These are phyloP conservation scores for Willisornis vidua DNA, from an alignment of 2,113 vertebrate species.

Conservation along the genomic window DNA sequence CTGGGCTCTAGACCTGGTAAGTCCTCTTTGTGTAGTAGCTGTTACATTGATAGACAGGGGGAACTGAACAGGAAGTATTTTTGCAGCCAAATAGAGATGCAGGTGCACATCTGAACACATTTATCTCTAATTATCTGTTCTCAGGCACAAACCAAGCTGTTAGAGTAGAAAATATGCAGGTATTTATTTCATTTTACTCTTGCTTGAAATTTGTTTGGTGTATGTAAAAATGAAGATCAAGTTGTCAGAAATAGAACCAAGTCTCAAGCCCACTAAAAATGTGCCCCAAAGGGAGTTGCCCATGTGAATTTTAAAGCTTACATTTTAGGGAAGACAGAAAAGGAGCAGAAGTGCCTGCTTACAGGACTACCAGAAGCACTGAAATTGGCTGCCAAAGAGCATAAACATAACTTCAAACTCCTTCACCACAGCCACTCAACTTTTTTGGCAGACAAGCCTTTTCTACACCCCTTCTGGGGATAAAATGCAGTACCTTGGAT, in stretches of 20 bases:
- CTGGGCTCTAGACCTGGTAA: background rate
- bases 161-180: background rate
- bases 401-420: background rate
- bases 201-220: background rate
- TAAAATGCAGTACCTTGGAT: background rate
- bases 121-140: conserved; percentile 40
- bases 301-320: background rate
- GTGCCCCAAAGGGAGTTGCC: background rate
- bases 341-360: background rate
- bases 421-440: background rate
- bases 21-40: background rate
- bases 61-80: conserved; percentile 10
- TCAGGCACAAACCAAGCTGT: background rate
- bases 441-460: background rate
- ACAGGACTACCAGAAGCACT: background rate
- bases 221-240: background rate
- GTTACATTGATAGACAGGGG: background rate
- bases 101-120: conserved; percentile 37
- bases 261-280: background rate
- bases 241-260: background rate
- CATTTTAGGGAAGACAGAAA: background rate
- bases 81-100: conserved; percentile 23
- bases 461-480: background rate
- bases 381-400: background rate
- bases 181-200: background rate